Conservation (phyloP, 2,888 invertebrate species). For the Nomada fabriciana region DNA sequence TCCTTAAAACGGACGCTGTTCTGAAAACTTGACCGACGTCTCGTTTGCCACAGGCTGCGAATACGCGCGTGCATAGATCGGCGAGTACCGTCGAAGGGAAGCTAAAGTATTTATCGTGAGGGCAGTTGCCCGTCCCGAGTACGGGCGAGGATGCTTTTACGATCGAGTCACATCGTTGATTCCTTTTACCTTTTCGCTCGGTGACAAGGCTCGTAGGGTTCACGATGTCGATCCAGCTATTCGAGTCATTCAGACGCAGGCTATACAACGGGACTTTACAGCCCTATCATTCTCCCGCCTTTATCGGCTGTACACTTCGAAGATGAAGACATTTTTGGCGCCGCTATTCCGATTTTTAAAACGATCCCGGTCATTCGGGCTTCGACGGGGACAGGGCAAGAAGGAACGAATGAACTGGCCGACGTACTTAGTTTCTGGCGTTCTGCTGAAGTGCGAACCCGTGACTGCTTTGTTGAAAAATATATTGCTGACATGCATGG, state of each 20-base stretch:
- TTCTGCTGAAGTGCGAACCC: neutral
- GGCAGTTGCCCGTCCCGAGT: conserved; percentile 43
- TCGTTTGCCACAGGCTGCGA: neutral
- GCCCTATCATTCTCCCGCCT: conserved; percentile 76
- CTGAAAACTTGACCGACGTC: conserved; percentile 60
- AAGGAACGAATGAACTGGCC: neutral
- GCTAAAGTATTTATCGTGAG: conserved; percentile 64
- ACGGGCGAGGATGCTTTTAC: conserved; percentile 63
- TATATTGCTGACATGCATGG: neutral
- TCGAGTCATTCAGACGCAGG: conserved; percentile 62
- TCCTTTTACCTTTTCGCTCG: conserved; percentile 58
- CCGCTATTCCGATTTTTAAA: conserved; percentile 77
- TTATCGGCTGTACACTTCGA: conserved; percentile 75
- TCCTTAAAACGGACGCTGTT: conserved; percentile 38
- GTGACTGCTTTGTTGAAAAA: neutral
- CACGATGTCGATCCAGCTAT: conserved; percentile 64
- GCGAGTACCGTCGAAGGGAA: neutral
- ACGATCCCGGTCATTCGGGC: conserved; percentile 41
- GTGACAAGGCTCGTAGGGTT: conserved; percentile 52
- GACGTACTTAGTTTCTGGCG: neutral
- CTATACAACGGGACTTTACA: conserved; percentile 74
- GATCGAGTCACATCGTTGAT: conserved; percentile 67
- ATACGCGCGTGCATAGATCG: conserved; percentile 12
- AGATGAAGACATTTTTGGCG: conserved; percentile 80
- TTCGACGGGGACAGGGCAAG: conserved; percentile 3